phyloP scores from a whole-genome alignment of 2,113 vertebrate genomes.

The Daphoenositta chrysoptera region DNA sequence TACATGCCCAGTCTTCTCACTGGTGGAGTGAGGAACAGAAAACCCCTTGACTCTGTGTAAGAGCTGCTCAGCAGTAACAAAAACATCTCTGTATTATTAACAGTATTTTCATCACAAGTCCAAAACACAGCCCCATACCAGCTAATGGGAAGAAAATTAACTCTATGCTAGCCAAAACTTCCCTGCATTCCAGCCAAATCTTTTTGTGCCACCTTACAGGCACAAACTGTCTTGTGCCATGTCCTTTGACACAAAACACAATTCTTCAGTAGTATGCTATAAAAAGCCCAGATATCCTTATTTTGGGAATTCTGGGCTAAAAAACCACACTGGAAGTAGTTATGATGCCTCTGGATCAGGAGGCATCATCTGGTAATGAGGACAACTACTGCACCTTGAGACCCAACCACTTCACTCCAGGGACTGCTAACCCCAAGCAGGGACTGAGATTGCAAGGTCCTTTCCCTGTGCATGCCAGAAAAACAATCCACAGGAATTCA shows the following conservation, averaged over 20 bases:
- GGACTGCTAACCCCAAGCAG: not conserved
- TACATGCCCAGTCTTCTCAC: not conserved
- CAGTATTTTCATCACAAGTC: not conserved
- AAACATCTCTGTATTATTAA: not conserved
- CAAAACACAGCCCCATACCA: not conserved
- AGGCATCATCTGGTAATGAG: not conserved
- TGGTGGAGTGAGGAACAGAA: not conserved
- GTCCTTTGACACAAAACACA: not conserved
- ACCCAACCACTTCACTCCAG: not conserved
- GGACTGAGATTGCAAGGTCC: not conserved
- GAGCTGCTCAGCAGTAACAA: not conserved
- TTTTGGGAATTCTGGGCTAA: not conserved
- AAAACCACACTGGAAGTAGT: not conserved
- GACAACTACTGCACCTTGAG: not conserved
- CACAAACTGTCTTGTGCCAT: fast-evolving
- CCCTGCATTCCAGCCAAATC: not conserved
- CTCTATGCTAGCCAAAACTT: not conserved
- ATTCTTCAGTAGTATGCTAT: not conserved
- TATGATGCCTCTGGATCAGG: not conserved
- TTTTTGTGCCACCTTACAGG: not conserved
- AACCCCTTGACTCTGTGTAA: not conserved
- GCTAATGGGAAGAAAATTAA: not conserved
- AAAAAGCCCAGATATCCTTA: not conserved
- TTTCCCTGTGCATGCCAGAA: not conserved
- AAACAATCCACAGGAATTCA: not conserved